Evolutionary conservation across 2,888 invertebrate species (phyloP).

Genomic region (Pseudococcus jackbeardsleyi): DNA sequence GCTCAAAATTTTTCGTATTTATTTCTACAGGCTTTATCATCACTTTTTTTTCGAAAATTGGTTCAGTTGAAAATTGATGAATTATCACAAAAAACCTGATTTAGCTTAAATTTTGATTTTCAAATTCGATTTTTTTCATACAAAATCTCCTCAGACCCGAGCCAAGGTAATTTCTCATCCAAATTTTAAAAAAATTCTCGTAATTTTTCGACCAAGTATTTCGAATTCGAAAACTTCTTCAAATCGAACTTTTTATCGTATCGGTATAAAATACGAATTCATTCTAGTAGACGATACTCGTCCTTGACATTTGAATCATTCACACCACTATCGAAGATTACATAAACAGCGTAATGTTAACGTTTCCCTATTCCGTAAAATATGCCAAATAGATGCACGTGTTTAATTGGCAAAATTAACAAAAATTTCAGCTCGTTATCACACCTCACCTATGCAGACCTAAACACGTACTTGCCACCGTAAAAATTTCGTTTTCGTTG

Average conservation of each 20-base stretch:
- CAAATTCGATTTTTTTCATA: too few relatives aligned
- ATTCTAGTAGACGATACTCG: background rate
- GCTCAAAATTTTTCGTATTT: too few relatives aligned
- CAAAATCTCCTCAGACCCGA: too few relatives aligned
- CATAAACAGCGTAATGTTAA: background rate
- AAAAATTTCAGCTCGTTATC: background rate
- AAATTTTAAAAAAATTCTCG: background rate
- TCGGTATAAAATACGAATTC: too few relatives aligned
- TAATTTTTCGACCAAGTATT: too few relatives aligned
- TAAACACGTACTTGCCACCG: too few relatives aligned
- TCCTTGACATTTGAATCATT: conserved; percentile 23
- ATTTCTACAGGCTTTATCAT: too few relatives aligned
- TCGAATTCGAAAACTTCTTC: too few relatives aligned
- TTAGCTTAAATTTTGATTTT: too few relatives aligned
- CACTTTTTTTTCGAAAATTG: too few relatives aligned
- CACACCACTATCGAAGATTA: background rate
- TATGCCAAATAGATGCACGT: background rate
- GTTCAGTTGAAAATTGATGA: too few relatives aligned
- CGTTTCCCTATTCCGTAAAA: background rate
- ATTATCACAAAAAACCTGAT: too few relatives aligned
- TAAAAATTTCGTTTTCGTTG: conserved; percentile 11
- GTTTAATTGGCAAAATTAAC: conserved; percentile 27
- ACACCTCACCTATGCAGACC: background rate
- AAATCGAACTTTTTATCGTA: background rate
- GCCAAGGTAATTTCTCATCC: background rate